phyloP scores from a whole-genome alignment of 2,888 invertebrate species.

The Mythimna albipuncta region DNA sequence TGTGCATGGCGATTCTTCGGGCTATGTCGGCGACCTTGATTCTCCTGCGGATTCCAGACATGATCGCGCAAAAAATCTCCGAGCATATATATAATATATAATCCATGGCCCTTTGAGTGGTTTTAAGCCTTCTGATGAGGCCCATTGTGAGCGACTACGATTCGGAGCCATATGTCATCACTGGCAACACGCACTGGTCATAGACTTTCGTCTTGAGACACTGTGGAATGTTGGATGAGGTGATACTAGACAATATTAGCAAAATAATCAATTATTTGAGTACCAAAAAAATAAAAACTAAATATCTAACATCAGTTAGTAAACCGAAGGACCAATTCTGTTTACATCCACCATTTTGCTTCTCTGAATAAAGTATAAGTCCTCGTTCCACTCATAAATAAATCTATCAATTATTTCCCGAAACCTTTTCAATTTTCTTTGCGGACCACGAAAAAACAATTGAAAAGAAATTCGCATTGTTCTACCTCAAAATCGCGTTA shows the following conservation, averaged over 20 bases:
- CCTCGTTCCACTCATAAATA: slow-evolving; percentile 47
- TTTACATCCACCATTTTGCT: slow-evolving; percentile 18
- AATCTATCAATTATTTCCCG: slow-evolving; percentile 50
- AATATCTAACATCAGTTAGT: neutral
- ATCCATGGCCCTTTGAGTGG: no score
- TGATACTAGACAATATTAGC: neutral
- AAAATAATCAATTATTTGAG: neutral
- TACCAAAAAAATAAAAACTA: neutral
- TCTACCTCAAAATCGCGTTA: slow-evolving; percentile 60
- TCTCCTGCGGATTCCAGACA: no score
- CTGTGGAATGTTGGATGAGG: no score
- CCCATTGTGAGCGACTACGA: no score
- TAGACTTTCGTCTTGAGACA: no score
- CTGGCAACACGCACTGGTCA: no score
- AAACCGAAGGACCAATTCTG: neutral
- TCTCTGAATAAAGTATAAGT: slow-evolving; percentile 35
- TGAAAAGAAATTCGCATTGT: slow-evolving; percentile 49
- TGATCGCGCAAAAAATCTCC: no score
- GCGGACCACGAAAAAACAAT: slow-evolving; percentile 50
- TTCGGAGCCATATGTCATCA: no score
- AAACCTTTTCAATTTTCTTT: slow-evolving; percentile 43
- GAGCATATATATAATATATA: no score
- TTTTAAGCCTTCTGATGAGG: no score
- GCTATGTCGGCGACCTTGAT: no score
- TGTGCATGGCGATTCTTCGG: no score